These are phyloP conservation scores for Zonitis immaculata DNA, from an alignment of 2,888 invertebrate genomes.

Conservation along the genomic window DNA sequence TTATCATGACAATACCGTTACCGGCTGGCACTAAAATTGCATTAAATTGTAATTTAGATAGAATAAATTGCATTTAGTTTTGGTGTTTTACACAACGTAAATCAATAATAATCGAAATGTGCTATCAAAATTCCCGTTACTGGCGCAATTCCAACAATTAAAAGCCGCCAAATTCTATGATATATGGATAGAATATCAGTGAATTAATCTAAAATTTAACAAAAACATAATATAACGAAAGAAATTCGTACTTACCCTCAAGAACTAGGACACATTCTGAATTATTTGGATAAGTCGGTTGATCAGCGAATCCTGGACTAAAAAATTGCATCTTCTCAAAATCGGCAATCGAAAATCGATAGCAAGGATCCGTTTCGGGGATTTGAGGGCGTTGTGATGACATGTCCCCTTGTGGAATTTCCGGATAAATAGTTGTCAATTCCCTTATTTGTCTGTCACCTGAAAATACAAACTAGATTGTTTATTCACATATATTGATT, in stretches of 20 bases:
- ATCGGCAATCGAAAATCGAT: constrained; percentile 56
- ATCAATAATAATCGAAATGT: background rate
- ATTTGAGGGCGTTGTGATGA: constrained; percentile 25
- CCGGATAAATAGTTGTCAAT: constrained; percentile 29
- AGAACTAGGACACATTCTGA: constrained; percentile 63
- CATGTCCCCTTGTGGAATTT: constrained; percentile 32
- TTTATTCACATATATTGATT: no score
- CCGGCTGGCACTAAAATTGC: background rate
- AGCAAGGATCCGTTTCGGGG: constrained; percentile 46
- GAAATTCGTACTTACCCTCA: constrained; percentile 62
- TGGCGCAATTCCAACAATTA: background rate
- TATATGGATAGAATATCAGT: background rate
- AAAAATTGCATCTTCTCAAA: constrained; percentile 59
- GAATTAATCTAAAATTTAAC: background rate
- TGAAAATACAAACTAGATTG: constrained; percentile 7
- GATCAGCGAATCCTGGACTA: constrained; percentile 55
- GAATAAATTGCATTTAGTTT: constrained; percentile 7
- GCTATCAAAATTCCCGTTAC: background rate
- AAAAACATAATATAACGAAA: no score
- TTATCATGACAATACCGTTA: background rate
- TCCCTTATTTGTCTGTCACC: constrained; percentile 23
- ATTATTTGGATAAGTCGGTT: constrained; percentile 57
- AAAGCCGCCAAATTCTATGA: background rate
- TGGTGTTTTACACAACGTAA: background rate
- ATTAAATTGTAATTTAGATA: constrained; percentile 12